A percentile compares a stretch with the other conserved stretches of the same genome.
phyloP scores from a whole-genome alignment of 2,888 invertebrate genomes.

The Balanococcus diminutus region DNA sequence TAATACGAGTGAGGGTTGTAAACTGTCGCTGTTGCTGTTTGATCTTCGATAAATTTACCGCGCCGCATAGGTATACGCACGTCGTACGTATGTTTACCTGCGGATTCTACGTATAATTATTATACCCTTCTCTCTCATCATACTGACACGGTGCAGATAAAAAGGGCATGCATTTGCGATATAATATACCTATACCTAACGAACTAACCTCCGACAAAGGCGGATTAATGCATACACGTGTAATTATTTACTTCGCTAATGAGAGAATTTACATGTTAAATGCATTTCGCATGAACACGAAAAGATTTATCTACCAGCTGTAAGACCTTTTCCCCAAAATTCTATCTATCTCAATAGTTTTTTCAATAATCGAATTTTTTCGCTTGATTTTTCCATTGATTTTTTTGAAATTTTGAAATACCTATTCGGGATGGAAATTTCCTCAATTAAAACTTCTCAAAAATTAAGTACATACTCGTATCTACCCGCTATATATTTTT shows the following conservation, averaged over 20 bases:
- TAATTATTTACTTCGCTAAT: background rate
- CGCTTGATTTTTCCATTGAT: too few species aligned
- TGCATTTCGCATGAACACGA: too few species aligned
- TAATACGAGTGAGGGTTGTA: background rate
- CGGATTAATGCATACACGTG: background rate
- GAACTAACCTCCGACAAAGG: background rate
- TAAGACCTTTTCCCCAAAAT: too few species aligned
- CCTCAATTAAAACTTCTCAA: too few species aligned
- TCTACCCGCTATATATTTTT: too few species aligned
- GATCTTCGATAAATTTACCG: conserved; percentile 10
- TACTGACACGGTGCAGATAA: background rate
- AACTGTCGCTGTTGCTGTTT: background rate
- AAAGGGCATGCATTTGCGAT: background rate
- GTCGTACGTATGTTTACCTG: background rate
- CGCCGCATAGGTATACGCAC: background rate
- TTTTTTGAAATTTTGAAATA: too few species aligned
- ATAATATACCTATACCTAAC: background rate
- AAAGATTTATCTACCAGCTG: too few species aligned
- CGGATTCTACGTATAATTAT: too few species aligned
- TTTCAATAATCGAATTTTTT: too few species aligned
- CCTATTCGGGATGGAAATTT: too few species aligned
- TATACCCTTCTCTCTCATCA: background rate
- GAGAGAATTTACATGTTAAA: background rate
- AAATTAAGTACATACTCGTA: too few species aligned
- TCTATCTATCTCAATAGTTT: too few species aligned